Evolutionary conservation across 2,113 vertebrate genomes (phyloP), one percentile per base, ranked within the genome.

Genomic region (Cyanoramphus novaezelandiae): DNA sequence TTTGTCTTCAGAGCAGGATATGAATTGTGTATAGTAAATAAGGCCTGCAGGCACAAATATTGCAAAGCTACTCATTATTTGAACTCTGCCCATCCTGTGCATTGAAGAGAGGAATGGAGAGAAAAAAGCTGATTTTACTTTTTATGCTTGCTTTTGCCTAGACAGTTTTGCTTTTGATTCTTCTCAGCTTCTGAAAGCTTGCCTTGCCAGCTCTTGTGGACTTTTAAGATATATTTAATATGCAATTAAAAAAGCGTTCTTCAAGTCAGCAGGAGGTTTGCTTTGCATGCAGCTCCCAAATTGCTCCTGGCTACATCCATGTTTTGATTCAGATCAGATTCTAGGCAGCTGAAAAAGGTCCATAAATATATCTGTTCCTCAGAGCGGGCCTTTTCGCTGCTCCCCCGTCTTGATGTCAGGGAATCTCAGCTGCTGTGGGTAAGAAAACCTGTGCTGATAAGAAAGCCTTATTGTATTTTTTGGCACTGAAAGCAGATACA

Each of bases 21-120:
- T 96, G 96, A 97, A 91, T 79, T 95, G 91, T 85, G 83, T 96
- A 93, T 93, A 89, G 93, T 93, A 97, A 96, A 95, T 95, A 97
- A 92, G 95, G 77, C 96, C 96, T 84, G 74, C 50, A 69, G 96
- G 96, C 91, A 88, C 80, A 93, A 94, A 92, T 88, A 80, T 62
- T 90, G 82, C 7, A 1, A 88, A 86, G 79, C 88, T 90, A 47
- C 86, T 97, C 80, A 89, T 88, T 91, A 63, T 78, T 86, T 95
- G 86, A 95, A 89, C 52, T 95, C 77, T 92, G 74, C 69, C 70
- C 21, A 55, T 90, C 83, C 91, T 82, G 39, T 68, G 74, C 11
- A 5, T 87, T 82, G 50, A 91, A 85, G 35, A 86, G 29, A 84
- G 7, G 23, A 71, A 84, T 6, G 24, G 39, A 25, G 57, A 63